These are phyloP conservation scores for Agonum fuliginosum DNA, from an alignment of 2,888 invertebrate genomes.

Conservation along the genomic window DNA sequence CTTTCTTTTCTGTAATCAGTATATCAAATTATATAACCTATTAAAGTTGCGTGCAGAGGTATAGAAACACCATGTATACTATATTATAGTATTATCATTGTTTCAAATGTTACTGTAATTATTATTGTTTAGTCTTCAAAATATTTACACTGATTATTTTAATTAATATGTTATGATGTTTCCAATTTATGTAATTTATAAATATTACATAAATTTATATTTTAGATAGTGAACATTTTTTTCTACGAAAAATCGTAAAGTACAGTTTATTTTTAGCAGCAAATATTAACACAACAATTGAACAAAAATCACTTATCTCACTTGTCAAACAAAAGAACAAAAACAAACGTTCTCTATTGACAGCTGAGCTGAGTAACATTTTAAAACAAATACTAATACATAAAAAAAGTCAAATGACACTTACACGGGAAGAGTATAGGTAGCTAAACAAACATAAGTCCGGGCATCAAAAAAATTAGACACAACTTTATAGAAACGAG, in stretches of 20 bases:
- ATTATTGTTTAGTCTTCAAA: not conserved
- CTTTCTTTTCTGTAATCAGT: no score
- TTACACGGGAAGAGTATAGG: no score
- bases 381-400: slow-evolving; percentile 8
- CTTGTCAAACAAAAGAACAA: not conserved
- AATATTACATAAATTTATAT: no score
- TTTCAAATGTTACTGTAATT: not conserved
- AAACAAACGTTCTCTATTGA: not conserved
- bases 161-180: no score
- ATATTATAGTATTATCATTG: not conserved
- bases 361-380: slow-evolving; percentile 18
- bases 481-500: not conserved
- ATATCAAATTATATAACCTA: no score
- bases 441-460: not conserved
- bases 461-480: not conserved
- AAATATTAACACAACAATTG: slow-evolving; percentile 33
- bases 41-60: no score
- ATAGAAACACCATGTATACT: no score
- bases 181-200: no score
- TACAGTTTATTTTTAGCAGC: slow-evolving; percentile 19
- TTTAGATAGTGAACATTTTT: not conserved
- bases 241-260: slow-evolving; percentile 10
- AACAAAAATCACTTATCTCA: slow-evolving; percentile 5
- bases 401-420: not conserved
- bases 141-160: not conserved